Percentiles rank a stretch among this genome's conserved stretches.
phyloP scores from a whole-genome alignment of 2,888 invertebrate genomes.

The Lithosia quadra region DNA sequence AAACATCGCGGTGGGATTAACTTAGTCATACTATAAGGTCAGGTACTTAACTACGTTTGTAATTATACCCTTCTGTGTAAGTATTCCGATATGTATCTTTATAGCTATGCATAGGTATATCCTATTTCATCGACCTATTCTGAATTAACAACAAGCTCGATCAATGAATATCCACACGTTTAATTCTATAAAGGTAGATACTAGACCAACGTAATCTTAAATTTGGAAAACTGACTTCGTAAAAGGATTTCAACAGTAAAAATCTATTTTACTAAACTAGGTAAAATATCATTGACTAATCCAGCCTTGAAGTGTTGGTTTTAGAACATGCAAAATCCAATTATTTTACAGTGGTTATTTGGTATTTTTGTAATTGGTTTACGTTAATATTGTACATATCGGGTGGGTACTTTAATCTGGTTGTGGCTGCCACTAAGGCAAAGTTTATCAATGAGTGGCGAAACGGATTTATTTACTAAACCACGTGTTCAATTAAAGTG shows the following conservation, averaged over 20 bases:
- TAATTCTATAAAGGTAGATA: neutral
- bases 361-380: too few relatives aligned
- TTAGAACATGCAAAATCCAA: neutral
- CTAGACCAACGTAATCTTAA: too few relatives aligned
- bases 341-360: too few relatives aligned
- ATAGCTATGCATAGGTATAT: neutral
- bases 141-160: neutral
- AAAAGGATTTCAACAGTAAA: neutral
- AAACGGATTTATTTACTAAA: neutral
- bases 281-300: too few relatives aligned
- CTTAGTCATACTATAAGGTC: constrained; percentile 56
- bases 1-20: constrained; percentile 71
- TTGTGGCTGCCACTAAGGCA: neutral
- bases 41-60: constrained; percentile 44
- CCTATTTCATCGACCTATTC: too few relatives aligned
- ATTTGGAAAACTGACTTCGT: too few relatives aligned
- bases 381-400: too few relatives aligned
- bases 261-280: neutral
- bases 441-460: neutral
- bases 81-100: neutral
- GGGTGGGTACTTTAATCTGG: too few relatives aligned
- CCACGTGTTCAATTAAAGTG: constrained; percentile 1
- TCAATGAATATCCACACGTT: neutral
- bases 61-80: neutral
- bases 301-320: neutral